Evolutionary conservation across 2,888 invertebrate species (phyloP), one percentile per base, ranked within the genome.

Genomic region (Leucophenga maculata): DNA sequence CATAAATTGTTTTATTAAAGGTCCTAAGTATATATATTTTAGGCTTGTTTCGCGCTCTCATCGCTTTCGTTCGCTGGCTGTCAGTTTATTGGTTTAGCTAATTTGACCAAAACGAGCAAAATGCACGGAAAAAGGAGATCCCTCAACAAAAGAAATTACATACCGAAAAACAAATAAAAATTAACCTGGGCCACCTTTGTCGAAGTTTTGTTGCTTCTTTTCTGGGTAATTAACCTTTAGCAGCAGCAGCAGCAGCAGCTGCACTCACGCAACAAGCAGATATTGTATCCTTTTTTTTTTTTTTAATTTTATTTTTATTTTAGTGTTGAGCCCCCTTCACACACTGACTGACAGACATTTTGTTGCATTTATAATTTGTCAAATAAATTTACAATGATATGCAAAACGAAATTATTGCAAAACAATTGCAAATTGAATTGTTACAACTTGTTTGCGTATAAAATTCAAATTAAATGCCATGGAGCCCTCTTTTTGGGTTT

Each of bases 1-100:
- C 80, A 80, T 80, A 80, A 80, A 80, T 80, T 80, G 80, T 80
- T 80, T 82, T 80, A 80, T 80, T 82, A 80, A 44, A 60, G 18
- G 60, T 78, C 80, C 80, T 80, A 80, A 78, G 75, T 80, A 80
- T 82, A 69, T 62, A 72, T 74, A 26, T 68, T 67, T 67, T 67
- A 44, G 9, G 46, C 20, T 52, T 18, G 18, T n/a, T 62, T 16
- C 44, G 46, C 20, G 62, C 16, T 39, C 8, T 22, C 46, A 44
- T 22, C 14, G 32, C 20, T 55, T 18, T 32, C 55, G 20, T 3
- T 18, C 18, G 62, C 52, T 44, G 68, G 54, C 77, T 80, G 79
- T 80, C 82, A 79, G 82, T 82, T 82, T 81, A 82, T 81, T 81
- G 83, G 81, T 77, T 82, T 82, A 79, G 81, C 81, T 81, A 81